Base-by-base conservation (phyloP, 2,113 vertebrate genomes). In the Salvelinus fontinalis region DNA sequence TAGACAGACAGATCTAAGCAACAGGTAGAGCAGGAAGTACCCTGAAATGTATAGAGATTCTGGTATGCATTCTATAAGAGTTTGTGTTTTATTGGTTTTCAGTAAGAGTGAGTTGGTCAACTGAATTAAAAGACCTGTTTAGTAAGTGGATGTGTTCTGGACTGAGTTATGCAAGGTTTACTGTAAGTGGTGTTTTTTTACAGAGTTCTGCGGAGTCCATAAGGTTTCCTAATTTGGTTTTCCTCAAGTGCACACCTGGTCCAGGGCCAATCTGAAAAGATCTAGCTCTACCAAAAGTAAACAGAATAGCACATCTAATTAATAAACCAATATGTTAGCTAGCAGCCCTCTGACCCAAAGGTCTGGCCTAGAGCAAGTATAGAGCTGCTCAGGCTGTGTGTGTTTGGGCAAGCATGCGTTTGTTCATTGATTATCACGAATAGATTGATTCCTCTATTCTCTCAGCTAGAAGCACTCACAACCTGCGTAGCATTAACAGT, bases 171-270 rank as follows among this genome's bases (percentile, higher is more conserved):
- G 39, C 39, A 44, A 78, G 68, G 22, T 67, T 75, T 66, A 51
- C 60, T 49, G 94, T 95, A 74, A 94, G 92, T 92, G 81, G 26
- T 81, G 69, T 62, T 84, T 71, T 39, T 84, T 51, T 76, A 77
- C 78, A 49, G 70, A 22, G 84, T 76, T 80, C 60, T 80, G 78
- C 84, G 83, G 79, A 84, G 80, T 8, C 60, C 11, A 16, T 79
- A 67, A 74, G 64, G 67, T 79, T 82, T 74, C 29, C 71, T 76
- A 22, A 80, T 86, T 86, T 85, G 83, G 82, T 84, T 18, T 49
- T 1, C 26, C 79, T 75, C 69, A 78, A 74, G 59, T 78, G 60
- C 71, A 73, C 81, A 79, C 79, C 86, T 87, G 84, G 54, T 87
- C 73, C 78, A 66, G 80, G 75, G 75, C 86, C 82, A 78, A 71